A percentile compares a stretch with the other conserved stretches of the same genome.
phyloP scores from a whole-genome alignment of 2,888 invertebrate genomes.

The Ormyrus labotus region DNA sequence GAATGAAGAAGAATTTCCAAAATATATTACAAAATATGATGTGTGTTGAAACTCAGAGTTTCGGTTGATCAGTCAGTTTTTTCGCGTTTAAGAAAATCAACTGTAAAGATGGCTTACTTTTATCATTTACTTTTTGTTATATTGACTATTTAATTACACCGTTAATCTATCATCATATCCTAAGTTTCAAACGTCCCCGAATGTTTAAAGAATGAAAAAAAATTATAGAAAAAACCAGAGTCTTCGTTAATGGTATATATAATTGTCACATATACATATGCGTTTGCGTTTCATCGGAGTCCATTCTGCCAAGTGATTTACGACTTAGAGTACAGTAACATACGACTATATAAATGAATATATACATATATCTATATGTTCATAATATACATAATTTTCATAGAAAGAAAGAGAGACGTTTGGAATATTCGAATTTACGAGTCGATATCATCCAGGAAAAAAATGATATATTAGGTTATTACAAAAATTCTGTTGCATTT shows the following conservation, averaged over 20 bases:
- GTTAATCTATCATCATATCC: slow-evolving; percentile 49
- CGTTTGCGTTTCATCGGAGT: slow-evolving; percentile 49
- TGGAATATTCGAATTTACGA: slow-evolving; percentile 41
- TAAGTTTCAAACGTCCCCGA: slow-evolving; percentile 47
- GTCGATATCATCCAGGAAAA: slow-evolving; percentile 39
- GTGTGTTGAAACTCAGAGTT: slow-evolving; percentile 64
- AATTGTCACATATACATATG: slow-evolving; percentile 31
- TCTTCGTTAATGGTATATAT: slow-evolving; percentile 50
- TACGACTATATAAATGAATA: slow-evolving; percentile 50
- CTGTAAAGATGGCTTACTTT: slow-evolving; percentile 48
- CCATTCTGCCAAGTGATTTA: slow-evolving; percentile 61
- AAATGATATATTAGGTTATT: slow-evolving; percentile 42
- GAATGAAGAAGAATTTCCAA: slow-evolving; percentile 35
- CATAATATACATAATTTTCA: slow-evolving; percentile 62
- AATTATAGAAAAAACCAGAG: slow-evolving; percentile 41
- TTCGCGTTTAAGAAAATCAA: slow-evolving; percentile 60
- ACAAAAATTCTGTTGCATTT: slow-evolving; percentile 52
- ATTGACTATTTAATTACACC: slow-evolving; percentile 54
- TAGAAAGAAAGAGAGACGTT: slow-evolving; percentile 66
- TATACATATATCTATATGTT: slow-evolving; percentile 51
- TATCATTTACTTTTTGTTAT: slow-evolving; percentile 54
- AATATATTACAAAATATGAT: slow-evolving; percentile 46
- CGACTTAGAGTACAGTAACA: slow-evolving; percentile 53
- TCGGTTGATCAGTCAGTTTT: slow-evolving; percentile 63
- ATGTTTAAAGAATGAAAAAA: slow-evolving; percentile 51